Evolutionary conservation across 2,888 invertebrate genomes (phyloP), one percentile per base, ranked within the genome.

Genomic region (Sinhomidia bicolor): DNA sequence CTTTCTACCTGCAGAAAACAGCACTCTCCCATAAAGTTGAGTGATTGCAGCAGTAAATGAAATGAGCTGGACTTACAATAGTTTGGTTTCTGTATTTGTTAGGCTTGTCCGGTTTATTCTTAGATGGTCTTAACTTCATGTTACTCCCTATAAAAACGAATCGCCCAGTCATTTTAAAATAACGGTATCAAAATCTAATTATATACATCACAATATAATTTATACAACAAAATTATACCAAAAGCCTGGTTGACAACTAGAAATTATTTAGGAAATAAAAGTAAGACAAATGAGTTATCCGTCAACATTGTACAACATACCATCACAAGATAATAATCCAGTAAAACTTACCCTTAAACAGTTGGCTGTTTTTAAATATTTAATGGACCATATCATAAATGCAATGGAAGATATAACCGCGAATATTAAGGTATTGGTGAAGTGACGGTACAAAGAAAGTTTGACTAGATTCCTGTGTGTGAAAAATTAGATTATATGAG

Each of bases 301-400:
- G n/a, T n/a, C n/a, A n/a, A n/a, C n/a, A n/a, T n/a, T n/a, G n/a
- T n/a, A n/a, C n/a, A n/a, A n/a, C n/a, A n/a, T n/a, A n/a, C n/a
- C n/a, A n/a, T n/a, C n/a, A n/a, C n/a, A n/a, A n/a, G n/a, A n/a
- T n/a, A n/a, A n/a, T n/a, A n/a, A n/a, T n/a, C n/a, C n/a, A n/a
- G n/a, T n/a, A n/a, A 23, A 0, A 9, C 95, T 95, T 94, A 97
- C 96, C 90, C 95, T 96, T 65, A 98, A 95, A 93, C 98, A 98
- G 47, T 94, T 94, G 83, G 96, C 95, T 82, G 96, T 95, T 93
- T 95, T 95, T 93, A 97, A 97, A 47, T 96, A 96, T 93, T 96
- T 96, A 93, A 99, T 96, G 0, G 97, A 97, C 95, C 98, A 99
- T 78, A 98, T 94, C 98, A 99, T 98, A 94, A 98, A 99, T 90